Evolutionary conservation across 2,888 invertebrate genomes (phyloP).

Genomic region (Clepsis dumicolana): DNA sequence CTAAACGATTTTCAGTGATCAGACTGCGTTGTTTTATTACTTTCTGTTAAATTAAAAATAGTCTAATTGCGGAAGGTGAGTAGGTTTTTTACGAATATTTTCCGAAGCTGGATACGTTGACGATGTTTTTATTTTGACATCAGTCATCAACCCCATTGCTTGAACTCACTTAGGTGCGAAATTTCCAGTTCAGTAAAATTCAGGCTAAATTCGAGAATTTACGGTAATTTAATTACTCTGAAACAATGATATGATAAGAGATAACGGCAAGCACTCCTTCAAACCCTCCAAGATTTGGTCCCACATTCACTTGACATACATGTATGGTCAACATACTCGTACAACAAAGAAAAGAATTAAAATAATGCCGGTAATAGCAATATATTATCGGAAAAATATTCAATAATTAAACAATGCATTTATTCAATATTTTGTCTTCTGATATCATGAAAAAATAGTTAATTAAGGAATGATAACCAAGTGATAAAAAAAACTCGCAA

Average conservation of each 20-base stretch:
- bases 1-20: too few relatives aligned
- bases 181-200: too few relatives aligned
- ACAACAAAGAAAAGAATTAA: neutral
- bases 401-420: neutral
- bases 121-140: too few relatives aligned
- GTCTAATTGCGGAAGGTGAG: too few relatives aligned
- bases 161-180: too few relatives aligned
- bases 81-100: too few relatives aligned
- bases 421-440: neutral
- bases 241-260: conserved; percentile 2
- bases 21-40: too few relatives aligned
- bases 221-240: too few relatives aligned
- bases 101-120: too few relatives aligned
- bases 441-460: neutral
- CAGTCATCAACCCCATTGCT: too few relatives aligned
- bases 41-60: too few relatives aligned
- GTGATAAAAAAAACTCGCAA: neutral
- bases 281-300: conserved; percentile 1
- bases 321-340: neutral
- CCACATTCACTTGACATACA: neutral
- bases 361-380: neutral
- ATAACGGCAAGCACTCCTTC: neutral
- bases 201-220: neutral
- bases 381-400: neutral
- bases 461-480: neutral